Conservation (phyloP, 2,113 vertebrate genomes). For the Amia ocellicauda region DNA sequence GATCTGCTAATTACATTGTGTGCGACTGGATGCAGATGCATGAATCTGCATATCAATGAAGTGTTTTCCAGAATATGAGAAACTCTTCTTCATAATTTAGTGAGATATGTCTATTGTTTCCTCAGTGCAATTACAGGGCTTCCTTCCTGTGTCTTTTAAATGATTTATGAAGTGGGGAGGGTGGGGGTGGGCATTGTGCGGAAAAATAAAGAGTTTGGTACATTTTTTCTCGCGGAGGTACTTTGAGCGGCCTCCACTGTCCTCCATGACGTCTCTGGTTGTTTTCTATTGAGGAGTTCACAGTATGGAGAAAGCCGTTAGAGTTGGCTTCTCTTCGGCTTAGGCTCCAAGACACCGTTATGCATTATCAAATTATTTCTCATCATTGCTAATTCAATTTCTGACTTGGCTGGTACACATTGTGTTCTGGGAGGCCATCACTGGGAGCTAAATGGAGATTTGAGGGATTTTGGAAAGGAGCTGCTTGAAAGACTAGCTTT, state of each 20-base stretch:
- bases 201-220: background rate
- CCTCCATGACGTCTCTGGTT: too few relatives aligned
- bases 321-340: conserved; percentile 32
- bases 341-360: conserved; percentile 31
- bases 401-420: conserved; percentile 19
- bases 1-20: conserved; percentile 52
- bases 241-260: too few relatives aligned
- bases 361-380: conserved; percentile 52
- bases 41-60: conserved; percentile 34
- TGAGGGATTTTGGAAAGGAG: too few relatives aligned
- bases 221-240: too few relatives aligned
- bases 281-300: too few relatives aligned
- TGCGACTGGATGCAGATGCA: conserved; percentile 14
- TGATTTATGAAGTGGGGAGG: background rate
- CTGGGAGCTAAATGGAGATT: too few relatives aligned
- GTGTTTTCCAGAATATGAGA: background rate
- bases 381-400: conserved; percentile 42
- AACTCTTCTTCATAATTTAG: conserved; percentile 9
- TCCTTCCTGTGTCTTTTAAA: conserved; percentile 3
- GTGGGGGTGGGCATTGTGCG: background rate
- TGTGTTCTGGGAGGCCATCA: background rate
- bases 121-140: background rate
- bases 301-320: background rate
- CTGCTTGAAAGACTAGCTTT: too few relatives aligned
- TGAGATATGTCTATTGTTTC: conserved; percentile 13